Percentiles rank a stretch among this genome's conserved stretches.
Evolutionary conservation across 1,140 invertebrate genomes (phyloP).

Genomic region (Parasteatoda tepidariorum): DNA sequence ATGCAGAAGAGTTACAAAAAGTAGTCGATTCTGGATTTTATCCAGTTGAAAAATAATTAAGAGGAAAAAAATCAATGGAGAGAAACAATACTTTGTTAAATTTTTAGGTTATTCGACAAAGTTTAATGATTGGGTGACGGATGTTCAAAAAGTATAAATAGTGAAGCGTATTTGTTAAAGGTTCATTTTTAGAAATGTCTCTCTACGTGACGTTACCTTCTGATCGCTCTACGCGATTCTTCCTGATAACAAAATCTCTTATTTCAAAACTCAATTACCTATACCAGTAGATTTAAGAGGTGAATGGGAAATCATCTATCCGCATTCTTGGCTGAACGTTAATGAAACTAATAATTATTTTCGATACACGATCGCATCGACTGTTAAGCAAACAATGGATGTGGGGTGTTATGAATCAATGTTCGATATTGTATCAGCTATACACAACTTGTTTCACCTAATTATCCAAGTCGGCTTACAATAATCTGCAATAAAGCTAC

Average conservation of each 20-base stretch:
- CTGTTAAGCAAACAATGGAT: neutral
- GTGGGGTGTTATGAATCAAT: neutral
- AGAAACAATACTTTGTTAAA: conserved; percentile 6
- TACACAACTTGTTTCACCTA: too few relatives aligned
- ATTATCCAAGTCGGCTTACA: neutral
- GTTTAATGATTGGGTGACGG: neutral
- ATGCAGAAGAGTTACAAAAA: neutral
- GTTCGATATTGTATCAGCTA: neutral
- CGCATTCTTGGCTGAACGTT: conserved; percentile 18
- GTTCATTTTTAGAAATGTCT: neutral
- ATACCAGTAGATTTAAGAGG: neutral
- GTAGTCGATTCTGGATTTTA: neutral
- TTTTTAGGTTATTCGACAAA: conserved; percentile 1
- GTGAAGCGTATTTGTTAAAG: neutral
- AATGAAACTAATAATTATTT: conserved; percentile 5
- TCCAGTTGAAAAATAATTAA: neutral
- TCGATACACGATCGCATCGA: neutral
- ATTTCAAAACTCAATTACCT: conserved; percentile 9
- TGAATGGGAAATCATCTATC: conserved; percentile 18
- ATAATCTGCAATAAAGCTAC: neutral
- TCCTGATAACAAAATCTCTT: conserved; percentile 14
- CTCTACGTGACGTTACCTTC: conserved; percentile 10
- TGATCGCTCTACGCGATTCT: conserved; percentile 1
- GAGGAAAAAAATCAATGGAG: neutral
- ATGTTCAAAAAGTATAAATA: conserved; percentile 7